Evolutionary conservation across 2,113 vertebrate genomes (phyloP), one percentile per base, ranked within the genome.

Genomic region (Bostrychus sinensis): DNA sequence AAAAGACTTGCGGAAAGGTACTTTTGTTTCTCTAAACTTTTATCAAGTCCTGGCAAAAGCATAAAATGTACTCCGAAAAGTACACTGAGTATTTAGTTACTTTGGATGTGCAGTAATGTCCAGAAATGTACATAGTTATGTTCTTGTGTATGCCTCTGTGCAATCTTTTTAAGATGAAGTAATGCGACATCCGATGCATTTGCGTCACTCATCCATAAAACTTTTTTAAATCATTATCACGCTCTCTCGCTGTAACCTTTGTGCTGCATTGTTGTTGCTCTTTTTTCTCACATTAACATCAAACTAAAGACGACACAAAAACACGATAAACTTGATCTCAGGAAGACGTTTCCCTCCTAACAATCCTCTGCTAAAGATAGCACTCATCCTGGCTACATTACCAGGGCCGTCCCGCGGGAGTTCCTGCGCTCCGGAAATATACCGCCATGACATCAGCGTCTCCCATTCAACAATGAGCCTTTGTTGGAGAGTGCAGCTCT

Each of bases 361-460:
- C 34, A 37, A 23, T 32, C 51, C 32, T n/a, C 22, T 13, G 63
- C 72, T 80, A 62, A 64, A 76, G 55, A 72, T 41, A 65, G 60
- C 1, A 0, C 45, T 56, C n/a, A 13, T 39, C 9, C 41, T 13
- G 48, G 23, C 41, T 61, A 38, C 53, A 20, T 69, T 64, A 71
- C 50, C n/a, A 7, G 56, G 60, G 62, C 25, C 64, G 61, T 75
- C 82, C 75, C 60, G 34, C 10, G 32, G 58, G 71, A 58, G 53
- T 45, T 51, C 60, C 64, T 42, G 14, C 26, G 20, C 59, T 77
- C 53, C 43, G 66, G 78, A 85, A 73, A 78, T 41, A 68, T 54
- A 51, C 63, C 51, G 13, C 32, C 42, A 66, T 87, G 81, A 83
- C 87, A 86, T 86, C 77, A 87, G 70, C 19, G 13, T 43, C 54